Base-by-base conservation (phyloP, 2,888 invertebrate genomes). In the Acanthosoma haemorrhoidale region DNA sequence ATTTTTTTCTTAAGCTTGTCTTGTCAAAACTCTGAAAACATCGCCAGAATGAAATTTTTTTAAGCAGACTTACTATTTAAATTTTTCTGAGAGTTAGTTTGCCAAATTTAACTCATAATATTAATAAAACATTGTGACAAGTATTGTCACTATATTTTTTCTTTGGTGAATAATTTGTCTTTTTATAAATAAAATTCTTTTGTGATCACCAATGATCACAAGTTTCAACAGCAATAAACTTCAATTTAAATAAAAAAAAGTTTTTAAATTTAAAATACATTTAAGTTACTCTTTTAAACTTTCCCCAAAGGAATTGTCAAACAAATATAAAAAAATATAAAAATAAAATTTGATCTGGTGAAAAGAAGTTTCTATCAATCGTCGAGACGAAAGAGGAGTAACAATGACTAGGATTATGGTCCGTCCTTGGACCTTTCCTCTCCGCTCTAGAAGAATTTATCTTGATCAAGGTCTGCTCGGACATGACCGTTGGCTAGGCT, bases 401-500 rank as follows among this genome's bases (percentile, higher is more conserved):
- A 59, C 18, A 61, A 36, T 61, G 61, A 61, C 61, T 61, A 61
- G 61, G 61, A 61, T 61, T 21, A 5, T 3, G 21, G 18, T 9
- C 16, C n/a, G 60, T 6, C 4, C 15, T 25, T 5, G 13, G 6
- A 11, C n/a, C 1, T n/a, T 38, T 6, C n/a, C n/a, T 9, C 21
- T 25, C 51, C 9, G 8, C 59, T 39, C 39, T 29, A 64, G 31
- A 87, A 87, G 77, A 87, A 87, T 76, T 87, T 87, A 73, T 88
- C 87, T 71, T 87, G 87, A 76, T 87, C 87, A 18, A 85, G 80
- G 72, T 86, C 84, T 72, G 82, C 86, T 34, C 76, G 68, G 51
- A 77, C 75, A 75, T 81, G 80, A 51, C 85, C 87, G 77, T 89
- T 89, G 29, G 88, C 87, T 68, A 85, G 78, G 72, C 82, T 84